These are phyloP conservation scores for Bettongia penicillata DNA, from an alignment of 2,113 vertebrate genomes.

Conservation along the genomic window DNA sequence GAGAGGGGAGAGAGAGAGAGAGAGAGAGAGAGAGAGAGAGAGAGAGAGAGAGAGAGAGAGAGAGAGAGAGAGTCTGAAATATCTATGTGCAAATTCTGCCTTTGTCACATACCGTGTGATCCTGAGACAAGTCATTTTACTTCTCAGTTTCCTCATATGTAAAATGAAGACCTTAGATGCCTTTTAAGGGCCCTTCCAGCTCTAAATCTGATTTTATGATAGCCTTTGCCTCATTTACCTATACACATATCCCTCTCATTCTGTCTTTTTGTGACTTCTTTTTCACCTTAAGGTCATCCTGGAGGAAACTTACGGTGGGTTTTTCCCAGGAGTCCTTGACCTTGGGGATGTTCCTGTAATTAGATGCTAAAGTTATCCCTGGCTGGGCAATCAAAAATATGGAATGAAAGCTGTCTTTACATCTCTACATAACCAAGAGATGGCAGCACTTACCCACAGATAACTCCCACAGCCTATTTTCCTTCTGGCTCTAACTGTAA, in stretches of 20 bases:
- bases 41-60: too few relatives aligned
- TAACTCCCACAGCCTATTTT: background rate
- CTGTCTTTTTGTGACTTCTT: background rate
- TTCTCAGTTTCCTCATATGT: background rate
- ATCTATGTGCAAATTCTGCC: background rate
- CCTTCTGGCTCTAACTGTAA: background rate
- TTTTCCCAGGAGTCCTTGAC: background rate
- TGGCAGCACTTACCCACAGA: slow-evolving; percentile 70
- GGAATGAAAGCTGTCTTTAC: background rate
- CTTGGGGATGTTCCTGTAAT: background rate
- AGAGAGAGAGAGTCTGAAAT: background rate
- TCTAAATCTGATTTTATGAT: background rate
- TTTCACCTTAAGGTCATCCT: background rate
- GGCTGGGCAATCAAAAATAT: background rate
- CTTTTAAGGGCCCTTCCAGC: background rate
- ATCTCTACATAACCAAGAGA: slow-evolving; percentile 65
- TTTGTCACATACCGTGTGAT: background rate
- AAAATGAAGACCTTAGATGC: background rate
- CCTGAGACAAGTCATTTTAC: background rate
- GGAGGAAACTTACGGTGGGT: background rate
- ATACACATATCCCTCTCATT: background rate
- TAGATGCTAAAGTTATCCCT: background rate
- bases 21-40: too few relatives aligned
- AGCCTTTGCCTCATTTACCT: background rate
- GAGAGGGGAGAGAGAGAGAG: too few relatives aligned